Base-by-base conservation (phyloP, 2,113 vertebrate genomes). In the Thamnophis sirtalis region DNA sequence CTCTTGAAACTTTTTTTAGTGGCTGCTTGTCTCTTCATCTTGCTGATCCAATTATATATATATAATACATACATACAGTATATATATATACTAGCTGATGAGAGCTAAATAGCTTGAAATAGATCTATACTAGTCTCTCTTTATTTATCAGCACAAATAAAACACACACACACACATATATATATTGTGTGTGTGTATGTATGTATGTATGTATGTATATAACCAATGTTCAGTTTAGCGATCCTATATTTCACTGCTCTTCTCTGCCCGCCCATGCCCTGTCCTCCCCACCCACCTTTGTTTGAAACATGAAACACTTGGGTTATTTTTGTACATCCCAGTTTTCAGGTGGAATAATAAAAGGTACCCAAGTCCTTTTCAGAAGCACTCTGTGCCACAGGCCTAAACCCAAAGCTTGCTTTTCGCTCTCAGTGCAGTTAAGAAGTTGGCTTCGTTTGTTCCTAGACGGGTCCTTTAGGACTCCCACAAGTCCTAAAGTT, bases 281-380 rank as follows among this genome's bases (percentile, higher is more conserved):
- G 63, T 8, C 17, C 17, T 0, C 15, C 0, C n/a, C n/a, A n/a
- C n/a, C 11, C 5, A 26, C 5, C 56, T n/a, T 80, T 80, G 68
- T 38, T 3, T 38, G 33, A 38, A 80, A 21, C 1, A 19, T 85
- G 43, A 90, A 56, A 17, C 19, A 1, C 24, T 19, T 1, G 0
- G 19, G 33, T 68, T 38, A 19, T 43, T 53, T 49, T 53, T 38
- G 38, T 84, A 22, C 68, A 80, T 43, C 7, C 68, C 19, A 3
- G n/a, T 80, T 90, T 90, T 1, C 68, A 84, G n/a, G 24, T 84
- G 54, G 51, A 91, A 91, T 43, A 91, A 85, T 85, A 91, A 85
- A 56, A 33, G n/a, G 11, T 43, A 28, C 53, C 55, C 1, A 0
- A 85, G 38, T 26, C 53, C 68, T 19, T 73, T 84, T 84, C 28